These are phyloP conservation scores for Zygaena filipendulae DNA, from an alignment of 2,888 invertebrate genomes.

Conservation along the genomic window DNA sequence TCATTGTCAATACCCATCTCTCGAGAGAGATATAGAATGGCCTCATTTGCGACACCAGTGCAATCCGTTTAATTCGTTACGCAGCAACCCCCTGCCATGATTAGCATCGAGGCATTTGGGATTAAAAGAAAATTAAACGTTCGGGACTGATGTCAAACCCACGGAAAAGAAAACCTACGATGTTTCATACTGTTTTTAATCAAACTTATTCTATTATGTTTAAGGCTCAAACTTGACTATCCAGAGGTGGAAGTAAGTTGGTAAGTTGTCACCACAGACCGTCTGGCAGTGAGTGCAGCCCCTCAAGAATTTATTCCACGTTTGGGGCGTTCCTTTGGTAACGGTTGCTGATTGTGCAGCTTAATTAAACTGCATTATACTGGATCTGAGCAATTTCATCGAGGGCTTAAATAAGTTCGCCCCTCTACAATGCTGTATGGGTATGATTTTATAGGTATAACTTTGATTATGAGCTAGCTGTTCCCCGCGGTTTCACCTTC, in stretches of 20 bases:
- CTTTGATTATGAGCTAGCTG: background rate
- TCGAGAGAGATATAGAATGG: slow-evolving; percentile 58
- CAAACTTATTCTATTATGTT: too few relatives aligned
- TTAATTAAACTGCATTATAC: slow-evolving; percentile 61
- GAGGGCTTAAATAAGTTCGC: slow-evolving; percentile 14
- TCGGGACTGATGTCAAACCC: slow-evolving; percentile 51
- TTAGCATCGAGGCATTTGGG: slow-evolving; percentile 57
- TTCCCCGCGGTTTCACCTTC: background rate
- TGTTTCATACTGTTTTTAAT: too few relatives aligned
- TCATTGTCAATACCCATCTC: slow-evolving; percentile 31
- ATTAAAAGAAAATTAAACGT: slow-evolving; percentile 68
- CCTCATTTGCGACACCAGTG: slow-evolving; percentile 63
- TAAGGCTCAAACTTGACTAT: too few relatives aligned
- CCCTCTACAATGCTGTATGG: slow-evolving; percentile 2
- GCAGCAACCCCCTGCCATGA: slow-evolving; percentile 52
- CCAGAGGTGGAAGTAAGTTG: too few relatives aligned
- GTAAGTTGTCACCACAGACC: slow-evolving; percentile 37
- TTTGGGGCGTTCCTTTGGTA: slow-evolving; percentile 60
- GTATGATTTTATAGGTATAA: slow-evolving; percentile 1
- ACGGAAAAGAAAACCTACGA: slow-evolving; percentile 26
- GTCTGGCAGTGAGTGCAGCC: slow-evolving; percentile 38
- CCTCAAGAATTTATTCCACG: slow-evolving; percentile 58
- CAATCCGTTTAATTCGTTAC: slow-evolving; percentile 65
- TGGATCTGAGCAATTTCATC: slow-evolving; percentile 38
- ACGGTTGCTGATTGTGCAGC: slow-evolving; percentile 57